Evolutionary conservation across 2,888 invertebrate species (phyloP).

Genomic region (Eustalomyia histrio): DNA sequence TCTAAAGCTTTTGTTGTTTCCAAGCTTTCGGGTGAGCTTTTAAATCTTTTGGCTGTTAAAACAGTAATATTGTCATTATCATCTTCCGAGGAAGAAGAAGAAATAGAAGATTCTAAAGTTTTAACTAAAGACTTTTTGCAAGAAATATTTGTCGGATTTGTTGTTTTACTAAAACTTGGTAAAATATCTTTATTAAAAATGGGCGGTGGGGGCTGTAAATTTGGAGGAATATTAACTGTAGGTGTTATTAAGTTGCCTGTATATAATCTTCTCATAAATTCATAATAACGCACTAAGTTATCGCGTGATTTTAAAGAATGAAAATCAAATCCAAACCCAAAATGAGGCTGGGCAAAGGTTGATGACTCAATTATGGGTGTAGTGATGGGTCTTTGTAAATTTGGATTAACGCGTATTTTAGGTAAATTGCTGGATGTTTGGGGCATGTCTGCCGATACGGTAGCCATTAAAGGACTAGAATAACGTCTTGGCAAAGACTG

Average conservation of each 20-base stretch:
- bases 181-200: conserved; percentile 69
- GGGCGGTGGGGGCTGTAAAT: conserved; percentile 66
- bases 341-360: conserved; percentile 35
- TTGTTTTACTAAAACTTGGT: conserved; percentile 70
- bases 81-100: conserved; percentile 58
- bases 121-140: conserved; percentile 29
- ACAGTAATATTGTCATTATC: conserved; percentile 48
- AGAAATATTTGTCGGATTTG: conserved; percentile 36
- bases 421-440: conserved; percentile 43
- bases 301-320: conserved; percentile 74
- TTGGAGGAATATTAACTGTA: conserved; percentile 19
- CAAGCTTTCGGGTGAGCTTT: conserved; percentile 69
- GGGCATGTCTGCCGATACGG: conserved; percentile 15
- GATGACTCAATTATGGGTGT: conserved; percentile 66
- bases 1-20: conserved; percentile 55
- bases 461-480: conserved; percentile 44
- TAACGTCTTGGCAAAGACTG: conserved; percentile 43
- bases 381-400: conserved; percentile 73
- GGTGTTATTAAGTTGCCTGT: conserved; percentile 66
- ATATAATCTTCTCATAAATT: conserved; percentile 77
- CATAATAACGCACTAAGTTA: conserved; percentile 76
- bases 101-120: conserved; percentile 12
- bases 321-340: conserved; percentile 69
- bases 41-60: conserved; percentile 62
- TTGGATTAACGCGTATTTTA: conserved; percentile 73